Evolutionary conservation across 2,888 invertebrate species (phyloP), one percentile per base, ranked within the genome.

Genomic region (Plagiodera versicolora): DNA sequence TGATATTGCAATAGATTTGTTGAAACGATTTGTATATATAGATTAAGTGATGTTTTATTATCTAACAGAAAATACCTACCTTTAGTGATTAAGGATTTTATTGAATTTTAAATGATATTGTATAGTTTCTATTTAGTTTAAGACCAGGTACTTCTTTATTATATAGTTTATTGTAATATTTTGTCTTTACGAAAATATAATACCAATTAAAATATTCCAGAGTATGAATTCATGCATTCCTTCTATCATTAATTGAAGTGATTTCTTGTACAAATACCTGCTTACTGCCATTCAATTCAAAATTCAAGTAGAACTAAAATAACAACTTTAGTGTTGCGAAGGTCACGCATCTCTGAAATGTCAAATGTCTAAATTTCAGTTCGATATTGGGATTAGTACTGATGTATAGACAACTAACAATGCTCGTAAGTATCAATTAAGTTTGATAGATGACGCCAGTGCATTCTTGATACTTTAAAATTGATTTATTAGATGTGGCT

Each of bases 121-220:
- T 75, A 76, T 75, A 75, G 73, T 68, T 75, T 74, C 75, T 75
- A 75, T 75, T 73, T 74, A 74, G 74, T 66, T 68, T 76, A 75
- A 75, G 74, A 73, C 70, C 69, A 72, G 70, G 75, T 74, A 75
- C 73, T 75, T 67, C 67, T 75, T 76, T 74, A 76, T 71, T 75
- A 76, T 74, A 75, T 74, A 75, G 75, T 75, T 75, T 76, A 76
- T 74, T 75, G 76, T 76, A 75, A 75, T 75, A 75, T 75, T 75
- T 75, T 74, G 74, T 75, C 75, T 74, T 74, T 75, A 71, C 68
- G 73, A 75, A 75, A 75, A 74, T 73, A 69, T 65, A 68, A 68
- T 68, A 68, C 39, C 44, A 52, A 53, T 53, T 30, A 53, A 53
- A 53, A 53, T 24, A 24, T 24, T 24, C 24, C 4, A 24, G 24